Conservation (phyloP, 2,113 vertebrate genomes). For the Cacatua alba region DNA sequence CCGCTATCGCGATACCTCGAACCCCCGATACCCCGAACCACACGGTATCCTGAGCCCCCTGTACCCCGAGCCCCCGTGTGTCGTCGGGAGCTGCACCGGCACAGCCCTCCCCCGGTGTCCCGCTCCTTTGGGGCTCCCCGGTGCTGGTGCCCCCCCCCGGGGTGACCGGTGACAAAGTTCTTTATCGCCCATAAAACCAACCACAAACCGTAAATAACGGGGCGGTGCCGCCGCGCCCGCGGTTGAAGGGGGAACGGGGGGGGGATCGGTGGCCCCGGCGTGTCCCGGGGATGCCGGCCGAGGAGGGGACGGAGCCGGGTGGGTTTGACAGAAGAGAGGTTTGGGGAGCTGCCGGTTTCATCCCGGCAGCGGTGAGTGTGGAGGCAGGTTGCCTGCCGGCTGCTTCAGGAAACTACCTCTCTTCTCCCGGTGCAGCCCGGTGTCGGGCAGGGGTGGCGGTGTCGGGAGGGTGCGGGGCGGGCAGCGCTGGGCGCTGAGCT, state of each 20-base stretch:
- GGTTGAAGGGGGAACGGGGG: not conserved
- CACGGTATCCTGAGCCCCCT: too few species aligned
- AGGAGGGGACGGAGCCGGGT: accelerated
- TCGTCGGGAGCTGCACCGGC: too few species aligned
- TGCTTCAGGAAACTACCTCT: not conserved
- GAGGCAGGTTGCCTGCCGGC: not conserved
- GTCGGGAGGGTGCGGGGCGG: not conserved
- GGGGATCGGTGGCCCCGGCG: not conserved
- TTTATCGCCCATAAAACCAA: too few species aligned
- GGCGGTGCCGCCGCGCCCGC: too few species aligned
- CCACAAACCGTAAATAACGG: too few species aligned
- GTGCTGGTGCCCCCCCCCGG: too few species aligned
- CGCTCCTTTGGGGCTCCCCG: too few species aligned
- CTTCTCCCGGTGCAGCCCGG: not conserved
- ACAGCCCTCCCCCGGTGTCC: too few species aligned
- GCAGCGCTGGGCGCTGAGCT: not conserved
- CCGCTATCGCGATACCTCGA: too few species aligned
- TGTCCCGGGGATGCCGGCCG: not conserved
- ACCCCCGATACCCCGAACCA: too few species aligned
- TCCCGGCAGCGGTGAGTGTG: not conserved
- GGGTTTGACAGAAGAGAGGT: not conserved
- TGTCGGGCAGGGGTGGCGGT: not conserved
- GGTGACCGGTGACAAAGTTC: too few species aligned
- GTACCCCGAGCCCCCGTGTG: too few species aligned
- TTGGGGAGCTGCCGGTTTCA: not conserved